Evolutionary conservation across 2,113 vertebrate genomes (phyloP).

Genomic region (Coryphaenoides rupestris): DNA sequence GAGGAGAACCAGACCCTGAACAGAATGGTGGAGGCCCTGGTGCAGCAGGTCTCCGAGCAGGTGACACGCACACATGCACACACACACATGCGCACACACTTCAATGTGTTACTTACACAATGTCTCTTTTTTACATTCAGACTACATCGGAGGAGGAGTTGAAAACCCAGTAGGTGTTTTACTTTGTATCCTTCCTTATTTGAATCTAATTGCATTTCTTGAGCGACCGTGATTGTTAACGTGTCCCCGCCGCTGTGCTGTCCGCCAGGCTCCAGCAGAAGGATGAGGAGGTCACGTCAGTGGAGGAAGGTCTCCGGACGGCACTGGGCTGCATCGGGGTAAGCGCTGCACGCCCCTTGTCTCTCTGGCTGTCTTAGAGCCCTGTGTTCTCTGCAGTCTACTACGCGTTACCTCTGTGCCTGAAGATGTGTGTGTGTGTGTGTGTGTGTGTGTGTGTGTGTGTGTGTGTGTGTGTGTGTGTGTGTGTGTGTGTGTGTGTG

Average conservation of each 20-base stretch:
- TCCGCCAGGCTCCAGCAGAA: slow-evolving; percentile 85
- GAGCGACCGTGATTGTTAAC: neutral
- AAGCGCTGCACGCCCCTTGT: neutral
- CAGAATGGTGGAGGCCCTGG: slow-evolving; percentile 77
- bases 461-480: slow-evolving; percentile 13
- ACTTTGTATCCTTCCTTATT: neutral
- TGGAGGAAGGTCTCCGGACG: slow-evolving; percentile 82
- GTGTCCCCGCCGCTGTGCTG: neutral
- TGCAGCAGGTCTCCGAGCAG: slow-evolving; percentile 79
- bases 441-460: neutral
- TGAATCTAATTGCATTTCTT: neutral
- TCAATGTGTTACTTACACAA: neutral
- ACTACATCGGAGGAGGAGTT: slow-evolving; percentile 84
- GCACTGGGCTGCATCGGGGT: slow-evolving; percentile 74
- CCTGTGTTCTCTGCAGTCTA: too few species aligned
- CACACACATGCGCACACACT: too few species aligned
- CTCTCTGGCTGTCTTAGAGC: too few species aligned
- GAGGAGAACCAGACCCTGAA: slow-evolving; percentile 78
- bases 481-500: slow-evolving; percentile 22
- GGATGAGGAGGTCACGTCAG: slow-evolving; percentile 81
- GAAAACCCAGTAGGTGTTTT: slow-evolving; percentile 82
- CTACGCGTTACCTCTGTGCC: too few species aligned
- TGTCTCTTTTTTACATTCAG: slow-evolving; percentile 56
- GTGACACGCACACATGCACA: slow-evolving; percentile 54
- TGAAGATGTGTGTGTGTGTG: neutral